These are phyloP conservation scores for Galeopsomyia nigrocyanea DNA, from an alignment of 2,888 invertebrate species.

Conservation along the genomic window DNA sequence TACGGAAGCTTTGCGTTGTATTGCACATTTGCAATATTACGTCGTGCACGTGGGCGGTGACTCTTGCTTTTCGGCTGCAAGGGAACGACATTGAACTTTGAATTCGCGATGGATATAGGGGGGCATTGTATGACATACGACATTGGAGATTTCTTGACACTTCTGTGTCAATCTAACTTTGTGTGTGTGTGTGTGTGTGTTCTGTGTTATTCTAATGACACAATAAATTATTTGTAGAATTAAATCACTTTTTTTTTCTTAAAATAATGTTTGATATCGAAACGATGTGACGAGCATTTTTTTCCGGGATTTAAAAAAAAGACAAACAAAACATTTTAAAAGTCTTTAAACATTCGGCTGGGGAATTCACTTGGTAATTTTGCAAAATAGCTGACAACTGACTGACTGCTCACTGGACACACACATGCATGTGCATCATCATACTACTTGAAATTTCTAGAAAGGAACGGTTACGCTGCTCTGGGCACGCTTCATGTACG, in stretches of 20 bases:
- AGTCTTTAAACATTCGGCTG: no score
- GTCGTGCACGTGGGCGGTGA: constrained; percentile 28
- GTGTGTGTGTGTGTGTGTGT: neutral
- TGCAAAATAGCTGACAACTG: no score
- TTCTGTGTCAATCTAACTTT: neutral
- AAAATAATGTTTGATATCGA: no score
- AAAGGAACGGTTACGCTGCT: constrained; percentile 5
- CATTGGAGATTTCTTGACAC: constrained; percentile 18
- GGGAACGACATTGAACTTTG: constrained; percentile 16
- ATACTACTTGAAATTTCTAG: constrained; percentile 5
- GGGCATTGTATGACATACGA: neutral
- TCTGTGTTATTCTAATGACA: neutral
- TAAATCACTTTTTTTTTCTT: no score
- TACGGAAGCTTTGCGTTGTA: constrained; percentile 55
- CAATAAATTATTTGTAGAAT: no score
- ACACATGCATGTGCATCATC: neutral
- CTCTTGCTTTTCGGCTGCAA: constrained; percentile 39
- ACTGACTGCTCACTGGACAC: no score
- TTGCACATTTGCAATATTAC: constrained; percentile 39
- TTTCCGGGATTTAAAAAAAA: no score
- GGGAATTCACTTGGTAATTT: no score
- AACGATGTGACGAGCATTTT: no score
- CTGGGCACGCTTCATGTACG: no score
- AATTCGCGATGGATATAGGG: no score
- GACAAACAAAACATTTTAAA: no score